Conservation (phyloP, 2,113 vertebrate species). For the Oreochromis niloticus region DNA sequence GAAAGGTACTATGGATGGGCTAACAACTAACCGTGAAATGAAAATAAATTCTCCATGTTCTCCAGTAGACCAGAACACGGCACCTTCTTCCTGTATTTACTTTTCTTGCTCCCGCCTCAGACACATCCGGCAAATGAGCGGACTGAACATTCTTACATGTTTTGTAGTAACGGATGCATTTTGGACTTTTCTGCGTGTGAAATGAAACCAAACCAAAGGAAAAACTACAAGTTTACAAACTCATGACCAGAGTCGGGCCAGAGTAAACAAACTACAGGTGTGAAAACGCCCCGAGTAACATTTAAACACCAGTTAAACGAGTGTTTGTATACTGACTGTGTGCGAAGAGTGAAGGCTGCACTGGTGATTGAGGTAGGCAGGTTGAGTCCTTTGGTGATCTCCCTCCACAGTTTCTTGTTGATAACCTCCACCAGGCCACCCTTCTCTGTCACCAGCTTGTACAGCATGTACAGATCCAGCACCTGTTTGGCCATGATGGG, state of each 20-base stretch:
- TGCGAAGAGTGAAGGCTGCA: slow-evolving; percentile 95
- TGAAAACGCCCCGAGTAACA: not conserved
- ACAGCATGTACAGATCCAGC: slow-evolving; percentile 94
- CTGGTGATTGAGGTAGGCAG: slow-evolving; percentile 98
- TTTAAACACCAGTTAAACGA: not conserved
- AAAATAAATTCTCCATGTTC: not conserved
- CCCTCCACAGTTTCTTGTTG: slow-evolving; percentile 98
- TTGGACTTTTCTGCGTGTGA: not conserved
- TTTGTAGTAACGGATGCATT: not conserved
- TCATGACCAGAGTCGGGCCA: not conserved
- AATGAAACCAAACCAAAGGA: not conserved
- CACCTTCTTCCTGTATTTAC: not conserved
- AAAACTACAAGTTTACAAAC: not conserved
- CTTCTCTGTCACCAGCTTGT: slow-evolving; percentile 94
- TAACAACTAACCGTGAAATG: not conserved
- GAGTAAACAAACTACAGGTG: not conserved
- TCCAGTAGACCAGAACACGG: not conserved
- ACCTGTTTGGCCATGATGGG: slow-evolving; percentile 99
- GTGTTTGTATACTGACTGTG: slow-evolving; percentile 81
- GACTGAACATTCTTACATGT: not conserved
- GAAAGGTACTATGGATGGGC: not conserved
- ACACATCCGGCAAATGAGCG: not conserved
- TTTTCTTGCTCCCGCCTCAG: not conserved
- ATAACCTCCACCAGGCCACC: slow-evolving; percentile 97
- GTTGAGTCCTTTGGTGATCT: slow-evolving; percentile 97